Base-by-base conservation (phyloP, 2,113 vertebrate genomes). In the Labeo rohita region DNA sequence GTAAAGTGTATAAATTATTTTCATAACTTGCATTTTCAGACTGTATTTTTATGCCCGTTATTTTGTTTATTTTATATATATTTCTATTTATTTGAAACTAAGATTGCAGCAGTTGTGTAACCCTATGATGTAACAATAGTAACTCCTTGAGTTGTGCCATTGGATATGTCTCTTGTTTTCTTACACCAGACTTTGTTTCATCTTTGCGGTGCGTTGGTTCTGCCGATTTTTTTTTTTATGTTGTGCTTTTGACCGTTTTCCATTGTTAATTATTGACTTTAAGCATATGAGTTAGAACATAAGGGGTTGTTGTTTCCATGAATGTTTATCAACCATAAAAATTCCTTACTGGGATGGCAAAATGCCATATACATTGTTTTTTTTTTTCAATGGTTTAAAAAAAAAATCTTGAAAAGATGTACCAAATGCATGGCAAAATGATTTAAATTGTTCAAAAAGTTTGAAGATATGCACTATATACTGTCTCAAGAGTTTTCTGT, bases 191-290 rank as follows among this genome's bases (percentile, higher is more conserved):
- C 12, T n/a, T 52, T 45, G 12, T 10, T 66, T 68, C 7, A 50
- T 34, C 2, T 21, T 16, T n/a, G 28, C 2, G 5, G 3, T 39
- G 39, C 5, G 5, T 8, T 80, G 21, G 5, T 50, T 81, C 23
- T 65, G 43, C 6, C 12, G 16, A 13, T 66, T 21, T 34, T 63
- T 21, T 28, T 28, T n/a, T n/a, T n/a, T n/a, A 15, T 66, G 28
- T 7, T 66, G 34, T 36, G 15, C 8, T 18, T 81, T 45, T 23
- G 28, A 65, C 23, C 7, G 1, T 59, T 61, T 34, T 6, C 52
- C 16, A 34, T 47, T 49, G 52, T 75, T 63, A 75, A 76, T 84
- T 43, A 36, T 63, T 74, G 23, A 49, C 52, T 47, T 34, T 59
- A 59, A 61, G 3, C 8, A 61, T 61, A 61, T 1, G 21, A 3